Percentiles rank a stretch among this genome's conserved stretches.
Conservation (phyloP, 2,888 invertebrate species). For the Acrobasis repandana region DNA sequence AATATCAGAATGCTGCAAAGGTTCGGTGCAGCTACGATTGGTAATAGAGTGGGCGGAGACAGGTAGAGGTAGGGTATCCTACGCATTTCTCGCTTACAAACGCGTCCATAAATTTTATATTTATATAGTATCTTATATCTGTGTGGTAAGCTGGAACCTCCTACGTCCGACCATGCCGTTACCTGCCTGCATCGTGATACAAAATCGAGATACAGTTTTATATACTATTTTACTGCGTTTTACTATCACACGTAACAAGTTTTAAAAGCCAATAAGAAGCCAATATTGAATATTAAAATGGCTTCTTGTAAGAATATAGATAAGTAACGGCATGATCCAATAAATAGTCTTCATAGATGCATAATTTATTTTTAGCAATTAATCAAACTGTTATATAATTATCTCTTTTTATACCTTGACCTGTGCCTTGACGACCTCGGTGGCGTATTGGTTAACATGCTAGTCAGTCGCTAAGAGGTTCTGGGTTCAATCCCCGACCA, state of each 20-base stretch:
- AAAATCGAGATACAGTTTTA: not conserved
- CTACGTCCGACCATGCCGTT: constrained; percentile 31
- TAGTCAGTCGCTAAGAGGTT: too few relatives aligned
- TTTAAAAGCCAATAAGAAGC: not conserved
- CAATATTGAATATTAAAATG: not conserved
- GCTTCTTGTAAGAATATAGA: too few relatives aligned
- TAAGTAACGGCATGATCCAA: too few relatives aligned
- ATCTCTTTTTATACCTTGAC: too few relatives aligned
- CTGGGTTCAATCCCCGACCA: too few relatives aligned
- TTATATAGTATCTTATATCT: constrained; percentile 30
- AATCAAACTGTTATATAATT: too few relatives aligned
- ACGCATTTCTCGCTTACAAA: constrained; percentile 43
- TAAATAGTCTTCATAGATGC: too few relatives aligned
- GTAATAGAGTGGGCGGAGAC: constrained; percentile 39
- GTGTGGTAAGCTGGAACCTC: constrained; percentile 37
- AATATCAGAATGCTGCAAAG: not conserved
- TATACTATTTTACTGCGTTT: not conserved
- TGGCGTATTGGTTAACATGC: too few relatives aligned
- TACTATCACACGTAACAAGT: not conserved
- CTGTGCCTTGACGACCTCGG: too few relatives aligned
- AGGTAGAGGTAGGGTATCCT: constrained; percentile 37
- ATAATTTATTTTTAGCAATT: too few relatives aligned
- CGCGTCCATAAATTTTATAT: constrained; percentile 36
- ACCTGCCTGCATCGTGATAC: not conserved
- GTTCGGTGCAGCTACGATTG: constrained; percentile 17